Percentiles rank a stretch among this genome's conserved stretches.
These are phyloP conservation scores for Tachysurus vachellii DNA, from an alignment of 2,113 vertebrate genomes.

Conservation along the genomic window DNA sequence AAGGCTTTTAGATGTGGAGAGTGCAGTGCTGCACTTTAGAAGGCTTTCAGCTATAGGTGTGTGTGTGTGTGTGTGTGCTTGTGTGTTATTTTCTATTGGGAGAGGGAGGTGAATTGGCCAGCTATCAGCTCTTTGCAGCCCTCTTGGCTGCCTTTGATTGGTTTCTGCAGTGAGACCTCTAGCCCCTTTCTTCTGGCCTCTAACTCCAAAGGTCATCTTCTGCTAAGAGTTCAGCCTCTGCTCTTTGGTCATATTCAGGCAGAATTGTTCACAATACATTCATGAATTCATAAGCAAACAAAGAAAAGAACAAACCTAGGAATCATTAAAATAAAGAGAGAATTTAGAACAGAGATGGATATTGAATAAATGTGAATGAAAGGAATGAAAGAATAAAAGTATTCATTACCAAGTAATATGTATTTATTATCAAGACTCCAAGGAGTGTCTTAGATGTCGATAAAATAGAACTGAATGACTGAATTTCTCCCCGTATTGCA, in stretches of 20 bases:
- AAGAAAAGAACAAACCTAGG: neutral
- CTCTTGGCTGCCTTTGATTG: conserved; percentile 67
- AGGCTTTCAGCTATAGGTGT: conserved; percentile 61
- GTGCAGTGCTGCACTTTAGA: conserved; percentile 60
- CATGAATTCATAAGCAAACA: conserved; percentile 8
- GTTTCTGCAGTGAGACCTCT: conserved; percentile 36
- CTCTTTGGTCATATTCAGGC: conserved; percentile 42
- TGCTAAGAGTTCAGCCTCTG: conserved; percentile 42
- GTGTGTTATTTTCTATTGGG: conserved; percentile 45
- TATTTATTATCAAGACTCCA: conserved; percentile 24
- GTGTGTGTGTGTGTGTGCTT: conserved; percentile 48
- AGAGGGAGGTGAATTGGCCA: conserved; percentile 60
- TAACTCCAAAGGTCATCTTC: conserved; percentile 45
- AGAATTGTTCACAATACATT: conserved; percentile 15
- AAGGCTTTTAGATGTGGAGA: conserved; percentile 62
- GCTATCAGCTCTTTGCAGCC: conserved; percentile 71
- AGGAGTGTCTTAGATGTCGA: neutral
- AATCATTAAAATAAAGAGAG: neutral
- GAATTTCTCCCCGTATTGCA: neutral
- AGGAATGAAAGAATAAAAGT: neutral
- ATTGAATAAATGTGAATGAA: conserved; percentile 15
- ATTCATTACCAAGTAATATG: no score
- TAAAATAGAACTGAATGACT: neutral
- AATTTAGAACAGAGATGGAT: conserved; percentile 24
- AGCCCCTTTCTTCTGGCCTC: conserved; percentile 36